Evolutionary conservation across 2,888 invertebrate genomes (phyloP), one percentile per base, ranked within the genome.

Genomic region (Timema podura): DNA sequence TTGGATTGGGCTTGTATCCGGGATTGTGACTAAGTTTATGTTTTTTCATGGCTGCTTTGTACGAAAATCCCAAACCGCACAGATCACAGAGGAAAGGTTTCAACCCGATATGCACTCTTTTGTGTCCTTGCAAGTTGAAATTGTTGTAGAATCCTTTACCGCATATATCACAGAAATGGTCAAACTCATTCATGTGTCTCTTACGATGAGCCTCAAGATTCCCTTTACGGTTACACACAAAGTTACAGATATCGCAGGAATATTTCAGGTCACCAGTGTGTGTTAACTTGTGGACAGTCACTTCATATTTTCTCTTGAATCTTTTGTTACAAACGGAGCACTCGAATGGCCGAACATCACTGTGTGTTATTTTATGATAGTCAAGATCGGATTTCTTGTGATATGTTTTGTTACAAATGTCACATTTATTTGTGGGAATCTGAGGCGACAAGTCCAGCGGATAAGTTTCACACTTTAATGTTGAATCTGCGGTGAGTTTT

Each of bases 131-230:
- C 71, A 85, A 82, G 70, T 77, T 82, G 48, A 83, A 82, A 68
- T 82, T 80, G 74, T 84, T 83, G 79, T 83, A 83, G 74, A 86
- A 86, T 16, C 85, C 85, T 77, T 85, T 85, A 74, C 83, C 83
- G 76, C 86, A 86, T 8, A 83, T 80, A 68, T 82, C 82, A 76
- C 86, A 86, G 75, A 82, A 83, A 76, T 85, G 85, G 72, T 84
- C 84, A 73, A 83, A 86, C 15, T 84, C 83, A 7, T 84, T 83
- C 0, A 84, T 82, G 76, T 89, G 89, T n/a, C 86, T 81, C 2
- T 84, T 80, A 0, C 82, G 78, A 75, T 89, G 89, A 0, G 84
- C 82, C 64, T 85, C 86, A 71, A 89, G 77, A 69, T 76, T 78
- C 9, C 78, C 78, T 10, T 76, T 76, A 64, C 78, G 76, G 2